These are phyloP conservation scores for Trachemys scripta DNA, from an alignment of 2,113 vertebrate species.

Conservation along the genomic window DNA sequence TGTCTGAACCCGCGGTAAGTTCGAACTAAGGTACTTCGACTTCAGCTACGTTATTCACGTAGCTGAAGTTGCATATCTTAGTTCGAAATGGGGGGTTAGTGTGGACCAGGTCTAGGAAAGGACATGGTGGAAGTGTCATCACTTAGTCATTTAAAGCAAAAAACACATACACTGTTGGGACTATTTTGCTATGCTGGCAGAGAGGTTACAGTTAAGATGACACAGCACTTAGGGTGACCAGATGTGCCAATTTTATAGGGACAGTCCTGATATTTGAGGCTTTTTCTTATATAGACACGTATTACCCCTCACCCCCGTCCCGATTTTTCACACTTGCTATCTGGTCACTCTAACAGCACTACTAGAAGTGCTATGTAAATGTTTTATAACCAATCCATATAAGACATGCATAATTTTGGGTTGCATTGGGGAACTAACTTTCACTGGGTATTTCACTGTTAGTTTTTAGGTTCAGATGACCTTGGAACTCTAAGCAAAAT, in stretches of 20 bases:
- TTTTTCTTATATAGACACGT: too few relatives aligned
- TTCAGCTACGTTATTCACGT: too few relatives aligned
- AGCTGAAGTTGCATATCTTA: too few relatives aligned
- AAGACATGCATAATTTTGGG: fast-evolving
- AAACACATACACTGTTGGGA: neutral
- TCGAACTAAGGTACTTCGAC: too few relatives aligned
- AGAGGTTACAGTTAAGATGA: neutral
- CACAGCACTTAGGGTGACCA: neutral
- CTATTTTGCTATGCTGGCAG: neutral
- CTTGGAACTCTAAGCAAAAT: neutral
- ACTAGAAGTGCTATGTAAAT: neutral
- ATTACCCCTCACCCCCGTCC: too few relatives aligned
- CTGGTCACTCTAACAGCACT: neutral
- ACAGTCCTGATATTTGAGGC: too few relatives aligned
- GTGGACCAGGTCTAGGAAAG: neutral
- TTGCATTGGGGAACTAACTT: neutral
- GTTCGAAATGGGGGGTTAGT: too few relatives aligned
- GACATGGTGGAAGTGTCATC: neutral
- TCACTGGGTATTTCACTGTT: neutral
- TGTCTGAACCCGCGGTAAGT: too few relatives aligned
- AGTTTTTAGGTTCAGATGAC: neutral
- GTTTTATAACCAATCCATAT: neutral
- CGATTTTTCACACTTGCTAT: too few relatives aligned
- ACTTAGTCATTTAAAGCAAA: neutral
- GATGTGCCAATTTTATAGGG: too few relatives aligned